Evolutionary conservation across 2,113 vertebrate genomes (phyloP).

Genomic region (Grallaria varia): DNA sequence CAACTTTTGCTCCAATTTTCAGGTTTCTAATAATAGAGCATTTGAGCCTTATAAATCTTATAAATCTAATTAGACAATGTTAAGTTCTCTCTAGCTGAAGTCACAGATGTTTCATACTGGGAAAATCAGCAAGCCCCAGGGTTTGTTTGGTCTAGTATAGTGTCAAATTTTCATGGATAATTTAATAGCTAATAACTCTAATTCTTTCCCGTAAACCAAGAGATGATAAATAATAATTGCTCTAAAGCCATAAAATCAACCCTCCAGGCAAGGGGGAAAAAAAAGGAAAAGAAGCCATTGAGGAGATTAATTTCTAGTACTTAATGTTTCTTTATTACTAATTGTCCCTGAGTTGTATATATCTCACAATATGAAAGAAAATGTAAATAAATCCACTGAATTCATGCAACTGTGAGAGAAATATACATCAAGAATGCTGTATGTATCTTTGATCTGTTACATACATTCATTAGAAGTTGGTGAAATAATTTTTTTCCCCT

Average conservation of each 20-base stretch:
- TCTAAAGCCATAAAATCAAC: constrained; percentile 79
- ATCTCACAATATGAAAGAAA: constrained; percentile 32
- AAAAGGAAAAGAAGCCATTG: constrained; percentile 44
- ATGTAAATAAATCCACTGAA: constrained; percentile 40
- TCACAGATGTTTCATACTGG: constrained; percentile 82
- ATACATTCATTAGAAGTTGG: not conserved
- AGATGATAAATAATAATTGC: constrained; percentile 81
- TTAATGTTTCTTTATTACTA: constrained; percentile 69
- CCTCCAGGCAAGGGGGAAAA: constrained; percentile 68
- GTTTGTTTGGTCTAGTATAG: constrained; percentile 81
- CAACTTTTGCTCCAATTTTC: constrained; percentile 64
- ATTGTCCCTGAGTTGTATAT: constrained; percentile 51
- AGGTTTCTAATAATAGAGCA: constrained; percentile 68
- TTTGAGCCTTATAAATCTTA: constrained; percentile 75
- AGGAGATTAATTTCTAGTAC: constrained; percentile 75
- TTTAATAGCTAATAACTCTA: constrained; percentile 86
- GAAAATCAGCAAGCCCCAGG: constrained; percentile 82
- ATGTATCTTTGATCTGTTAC: not conserved
- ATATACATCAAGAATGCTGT: not conserved
- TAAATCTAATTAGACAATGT: constrained; percentile 81
- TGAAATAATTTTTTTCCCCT: not conserved
- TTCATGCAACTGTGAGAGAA: constrained; percentile 17
- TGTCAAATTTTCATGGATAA: constrained; percentile 86
- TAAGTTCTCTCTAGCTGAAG: constrained; percentile 76
- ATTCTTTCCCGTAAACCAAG: constrained; percentile 79